These are phyloP conservation scores for Nasonia giraulti DNA, from an alignment of 1,140 invertebrate genomes.

Conservation along the genomic window DNA sequence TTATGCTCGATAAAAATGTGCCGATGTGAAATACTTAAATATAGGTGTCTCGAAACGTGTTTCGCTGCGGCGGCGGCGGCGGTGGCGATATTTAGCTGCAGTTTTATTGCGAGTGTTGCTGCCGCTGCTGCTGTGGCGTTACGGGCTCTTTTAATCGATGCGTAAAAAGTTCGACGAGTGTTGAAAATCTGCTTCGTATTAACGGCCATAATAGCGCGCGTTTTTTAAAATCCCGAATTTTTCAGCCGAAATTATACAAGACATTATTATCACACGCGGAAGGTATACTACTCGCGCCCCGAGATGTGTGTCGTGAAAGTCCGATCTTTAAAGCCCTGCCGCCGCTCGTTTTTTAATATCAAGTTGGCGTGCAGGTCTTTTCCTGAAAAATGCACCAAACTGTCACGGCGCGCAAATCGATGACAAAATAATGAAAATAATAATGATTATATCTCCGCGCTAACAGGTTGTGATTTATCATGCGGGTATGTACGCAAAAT, in stretches of 20 bases:
- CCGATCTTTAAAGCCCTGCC: no score
- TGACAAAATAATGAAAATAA: background rate
- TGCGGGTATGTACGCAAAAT: background rate
- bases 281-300: background rate
- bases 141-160: conserved; percentile 8
- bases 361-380: background rate
- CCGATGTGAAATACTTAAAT: conserved; percentile 20
- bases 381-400: background rate
- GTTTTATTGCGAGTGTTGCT: background rate
- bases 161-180: conserved; percentile 12
- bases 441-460: background rate
- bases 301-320: background rate
- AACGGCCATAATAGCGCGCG: background rate
- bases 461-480: conserved; percentile 1
- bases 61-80: background rate
- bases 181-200: background rate
- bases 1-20: background rate
- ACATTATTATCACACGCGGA: background rate
- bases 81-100: conserved; percentile 8
- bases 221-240: background rate
- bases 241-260: background rate
- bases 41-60: conserved; percentile 33
- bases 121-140: background rate
- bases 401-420: background rate
- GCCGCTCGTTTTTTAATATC: no score